Conservation (phyloP, 1,140 invertebrate species). For the Leptinotarsa undecemlineata region DNA sequence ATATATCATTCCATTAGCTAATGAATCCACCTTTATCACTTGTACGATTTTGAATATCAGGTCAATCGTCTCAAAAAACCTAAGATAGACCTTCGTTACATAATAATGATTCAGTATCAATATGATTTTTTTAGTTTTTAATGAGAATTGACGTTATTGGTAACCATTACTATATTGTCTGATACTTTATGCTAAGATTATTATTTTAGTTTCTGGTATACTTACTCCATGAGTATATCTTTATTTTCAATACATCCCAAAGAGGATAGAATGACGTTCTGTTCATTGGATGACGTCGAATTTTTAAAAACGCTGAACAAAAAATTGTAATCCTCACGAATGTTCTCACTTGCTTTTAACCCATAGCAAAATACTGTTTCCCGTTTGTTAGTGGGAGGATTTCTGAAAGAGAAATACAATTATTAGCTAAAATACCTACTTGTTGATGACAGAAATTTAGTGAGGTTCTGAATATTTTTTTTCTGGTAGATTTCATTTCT, state of each 20-base stretch:
- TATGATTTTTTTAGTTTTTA: too few relatives aligned
- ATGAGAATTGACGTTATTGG: too few relatives aligned
- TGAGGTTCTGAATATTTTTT: too few relatives aligned
- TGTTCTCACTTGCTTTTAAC: constrained; percentile 28
- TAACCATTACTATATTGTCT: too few relatives aligned
- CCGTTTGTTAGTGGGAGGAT: constrained; percentile 31
- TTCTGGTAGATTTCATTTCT: too few relatives aligned
- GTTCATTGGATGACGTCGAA: constrained; percentile 24
- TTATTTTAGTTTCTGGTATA: background rate
- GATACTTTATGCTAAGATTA: too few relatives aligned
- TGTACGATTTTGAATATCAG: too few relatives aligned
- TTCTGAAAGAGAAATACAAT: constrained; percentile 20
- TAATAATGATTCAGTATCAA: too few relatives aligned
- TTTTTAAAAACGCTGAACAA: constrained; percentile 27
- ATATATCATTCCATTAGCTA: too few relatives aligned
- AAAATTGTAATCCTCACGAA: constrained; percentile 59
- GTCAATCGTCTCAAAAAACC: too few relatives aligned
- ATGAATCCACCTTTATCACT: too few relatives aligned
- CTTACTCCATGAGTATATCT: constrained; percentile 30
- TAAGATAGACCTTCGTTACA: too few relatives aligned
- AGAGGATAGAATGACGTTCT: constrained; percentile 27
- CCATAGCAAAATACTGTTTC: constrained; percentile 31
- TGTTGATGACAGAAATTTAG: background rate
- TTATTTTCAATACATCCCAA: constrained; percentile 61
- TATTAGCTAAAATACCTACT: background rate